Conservation (phyloP, 2,888 invertebrate genomes). For the Beris chalybata region DNA sequence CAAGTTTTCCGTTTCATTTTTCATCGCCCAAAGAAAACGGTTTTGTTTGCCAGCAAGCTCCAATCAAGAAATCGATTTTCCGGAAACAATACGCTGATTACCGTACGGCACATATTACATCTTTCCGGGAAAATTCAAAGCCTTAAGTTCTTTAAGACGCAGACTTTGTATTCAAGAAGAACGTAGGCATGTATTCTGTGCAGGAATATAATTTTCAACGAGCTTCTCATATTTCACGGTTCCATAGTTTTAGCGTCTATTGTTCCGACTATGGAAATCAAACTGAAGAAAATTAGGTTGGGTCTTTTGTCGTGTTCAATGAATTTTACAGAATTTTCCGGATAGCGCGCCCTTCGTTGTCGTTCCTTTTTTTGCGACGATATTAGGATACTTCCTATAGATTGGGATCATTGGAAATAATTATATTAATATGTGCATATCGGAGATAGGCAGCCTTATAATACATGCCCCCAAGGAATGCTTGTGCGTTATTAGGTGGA, state of each 20-base stretch:
- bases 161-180: background rate
- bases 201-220: conserved; percentile 23
- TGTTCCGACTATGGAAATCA: conserved; percentile 26
- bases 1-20: conserved; percentile 23
- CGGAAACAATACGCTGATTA: conserved; percentile 23
- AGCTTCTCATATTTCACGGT: conserved; percentile 22
- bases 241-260: conserved; percentile 29
- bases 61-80: conserved; percentile 21
- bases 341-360: conserved; percentile 23
- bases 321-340: conserved; percentile 19
- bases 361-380: background rate
- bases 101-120: conserved; percentile 15
- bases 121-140: conserved; percentile 4
- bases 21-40: background rate
- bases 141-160: conserved; percentile 5
- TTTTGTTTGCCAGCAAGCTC: background rate
- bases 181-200: conserved; percentile 7
- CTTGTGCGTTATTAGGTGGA: background rate
- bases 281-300: conserved; percentile 6
- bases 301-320: conserved; percentile 19
- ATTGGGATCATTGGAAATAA: too few relatives aligned
- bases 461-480: too few relatives aligned
- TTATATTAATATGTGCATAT: too few relatives aligned
- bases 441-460: too few relatives aligned
- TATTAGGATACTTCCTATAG: background rate